Percentiles rank a stretch among this genome's conserved stretches.
These are phyloP conservation scores for Coecobrya sp. DNA, from an alignment of 2,888 invertebrate genomes.

Conservation along the genomic window DNA sequence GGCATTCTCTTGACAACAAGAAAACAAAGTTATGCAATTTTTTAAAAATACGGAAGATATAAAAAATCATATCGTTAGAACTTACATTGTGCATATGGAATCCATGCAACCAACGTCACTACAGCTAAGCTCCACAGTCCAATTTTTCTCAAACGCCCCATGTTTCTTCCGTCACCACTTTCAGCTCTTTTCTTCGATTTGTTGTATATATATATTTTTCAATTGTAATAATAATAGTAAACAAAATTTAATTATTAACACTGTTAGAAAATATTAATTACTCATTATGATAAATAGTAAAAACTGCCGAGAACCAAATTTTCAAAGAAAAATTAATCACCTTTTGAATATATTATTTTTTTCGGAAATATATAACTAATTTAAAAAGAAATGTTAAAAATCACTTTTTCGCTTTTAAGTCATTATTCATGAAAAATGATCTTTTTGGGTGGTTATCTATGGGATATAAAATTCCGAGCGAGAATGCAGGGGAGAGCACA, in stretches of 20 bases:
- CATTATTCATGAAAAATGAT: not conserved
- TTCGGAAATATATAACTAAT: no score
- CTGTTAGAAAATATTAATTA: not conserved
- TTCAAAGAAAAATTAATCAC: no score
- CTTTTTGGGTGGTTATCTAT: constrained; percentile 8
- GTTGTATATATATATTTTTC: constrained; percentile 18
- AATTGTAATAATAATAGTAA: not conserved
- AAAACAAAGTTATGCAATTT: constrained; percentile 52
- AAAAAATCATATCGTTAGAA: constrained; percentile 18
- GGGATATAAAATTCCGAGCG: constrained; percentile 1
- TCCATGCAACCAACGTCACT: constrained; percentile 70
- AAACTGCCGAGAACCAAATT: constrained; percentile 16
- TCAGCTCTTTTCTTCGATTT: not conserved
- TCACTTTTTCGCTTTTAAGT: no score
- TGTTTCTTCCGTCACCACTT: constrained; percentile 50
- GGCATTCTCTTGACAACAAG: constrained; percentile 2
- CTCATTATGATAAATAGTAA: not conserved
- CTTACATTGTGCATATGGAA: constrained; percentile 71
- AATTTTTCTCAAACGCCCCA: constrained; percentile 61
- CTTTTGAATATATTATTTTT: no score
- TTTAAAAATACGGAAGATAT: constrained; percentile 41
- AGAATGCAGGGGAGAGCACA: constrained; percentile 21
- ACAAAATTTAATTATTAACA: constrained; percentile 38
- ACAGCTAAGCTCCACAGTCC: constrained; percentile 75
- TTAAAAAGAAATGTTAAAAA: no score